Percentiles rank a stretch among this genome's conserved stretches.
Evolutionary conservation across 2,113 vertebrate species (phyloP).

Genomic region (Heteronetta atricapilla): DNA sequence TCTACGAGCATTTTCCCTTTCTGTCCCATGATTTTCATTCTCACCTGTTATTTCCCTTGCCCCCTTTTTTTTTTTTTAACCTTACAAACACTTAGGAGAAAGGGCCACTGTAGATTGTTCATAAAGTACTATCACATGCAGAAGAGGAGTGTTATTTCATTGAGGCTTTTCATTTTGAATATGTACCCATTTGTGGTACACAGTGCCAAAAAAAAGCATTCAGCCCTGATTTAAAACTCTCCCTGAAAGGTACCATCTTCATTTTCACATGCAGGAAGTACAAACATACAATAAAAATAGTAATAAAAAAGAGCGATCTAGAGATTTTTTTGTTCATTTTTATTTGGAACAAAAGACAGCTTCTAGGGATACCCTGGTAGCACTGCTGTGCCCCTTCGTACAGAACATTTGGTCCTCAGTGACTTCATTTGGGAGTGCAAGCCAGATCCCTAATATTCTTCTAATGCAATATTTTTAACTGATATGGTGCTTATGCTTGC

Average conservation of each 20-base stretch:
- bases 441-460: neutral
- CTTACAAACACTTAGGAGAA: neutral
- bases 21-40: neutral
- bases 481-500: slow-evolving; percentile 31
- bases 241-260: neutral
- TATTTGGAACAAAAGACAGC: neutral
- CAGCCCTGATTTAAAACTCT: neutral
- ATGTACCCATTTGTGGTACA: neutral
- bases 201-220: neutral
- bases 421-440: neutral
- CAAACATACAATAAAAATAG: neutral
- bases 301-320: neutral
- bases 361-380: neutral
- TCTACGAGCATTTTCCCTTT: neutral
- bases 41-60: neutral
- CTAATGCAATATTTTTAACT: slow-evolving; percentile 8
- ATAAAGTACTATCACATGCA: neutral
- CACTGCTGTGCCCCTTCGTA: neutral
- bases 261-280: neutral
- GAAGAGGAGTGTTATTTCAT: neutral
- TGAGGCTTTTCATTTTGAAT: neutral
- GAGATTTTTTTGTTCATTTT: neutral
- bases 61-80: too few relatives aligned
- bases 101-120: neutral
- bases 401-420: neutral